A percentile compares a stretch with the other conserved stretches of the same genome.
Conservation (phyloP, 2,797 vertebrate species). For the Helicolenus hilgendorfi region DNA sequence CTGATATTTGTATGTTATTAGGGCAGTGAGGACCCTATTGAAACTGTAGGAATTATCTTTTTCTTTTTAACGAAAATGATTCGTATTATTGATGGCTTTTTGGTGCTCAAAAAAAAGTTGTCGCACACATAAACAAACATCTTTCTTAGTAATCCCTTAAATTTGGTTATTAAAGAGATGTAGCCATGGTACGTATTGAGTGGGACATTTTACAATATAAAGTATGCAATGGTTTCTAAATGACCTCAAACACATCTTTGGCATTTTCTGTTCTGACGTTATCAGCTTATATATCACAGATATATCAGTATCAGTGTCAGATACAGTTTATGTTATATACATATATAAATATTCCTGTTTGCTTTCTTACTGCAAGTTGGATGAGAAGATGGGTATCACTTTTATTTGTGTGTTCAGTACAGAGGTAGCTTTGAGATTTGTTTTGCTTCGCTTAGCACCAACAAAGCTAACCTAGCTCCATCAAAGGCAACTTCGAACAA, state of each 20-base stretch:
- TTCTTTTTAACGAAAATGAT: too few species aligned
- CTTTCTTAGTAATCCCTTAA: not conserved
- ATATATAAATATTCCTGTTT: not conserved
- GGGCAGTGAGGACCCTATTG: too few species aligned
- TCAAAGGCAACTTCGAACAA: not conserved
- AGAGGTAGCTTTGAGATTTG: not conserved
- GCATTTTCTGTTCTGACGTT: not conserved
- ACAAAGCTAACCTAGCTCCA: not conserved
- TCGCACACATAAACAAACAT: not conserved
- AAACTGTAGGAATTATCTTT: too few species aligned
- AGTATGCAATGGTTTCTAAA: not conserved
- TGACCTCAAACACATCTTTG: not conserved
- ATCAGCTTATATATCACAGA: not conserved
- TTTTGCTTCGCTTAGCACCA: not conserved
- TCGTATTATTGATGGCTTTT: too few species aligned
- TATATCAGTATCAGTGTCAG: not conserved
- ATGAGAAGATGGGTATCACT: not conserved
- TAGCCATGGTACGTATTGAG: not conserved
- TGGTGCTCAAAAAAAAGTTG: too few species aligned
- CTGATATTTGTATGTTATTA: too few species aligned
- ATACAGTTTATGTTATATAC: too few species aligned
- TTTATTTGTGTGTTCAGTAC: not conserved
- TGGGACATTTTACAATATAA: not conserved
- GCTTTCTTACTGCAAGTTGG: not conserved
- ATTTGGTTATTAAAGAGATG: not conserved